phyloP scores from a whole-genome alignment of 92 coral and sea anemone genomes.

The Phenganax stokvisi region DNA sequence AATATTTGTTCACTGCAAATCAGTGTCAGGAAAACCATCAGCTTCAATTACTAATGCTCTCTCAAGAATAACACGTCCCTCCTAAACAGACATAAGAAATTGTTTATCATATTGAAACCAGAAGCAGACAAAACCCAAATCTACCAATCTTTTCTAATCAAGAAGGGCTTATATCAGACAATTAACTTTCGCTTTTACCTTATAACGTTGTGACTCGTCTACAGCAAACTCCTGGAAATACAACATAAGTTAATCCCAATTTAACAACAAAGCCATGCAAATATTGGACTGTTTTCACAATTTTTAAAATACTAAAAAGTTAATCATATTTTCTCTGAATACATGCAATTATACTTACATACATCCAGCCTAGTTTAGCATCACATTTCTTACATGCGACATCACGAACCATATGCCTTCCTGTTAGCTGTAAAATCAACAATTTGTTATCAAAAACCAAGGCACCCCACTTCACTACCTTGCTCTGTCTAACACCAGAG shows the following conservation, averaged over 20 bases:
- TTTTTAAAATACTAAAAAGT: no score
- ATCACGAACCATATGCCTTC: constrained; percentile 97
- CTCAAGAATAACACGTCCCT: constrained; percentile 93
- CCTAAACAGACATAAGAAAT: constrained; percentile 47
- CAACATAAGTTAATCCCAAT: neutral
- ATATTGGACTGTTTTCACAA: no score
- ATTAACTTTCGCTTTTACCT: constrained; percentile 44
- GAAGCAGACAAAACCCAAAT: neutral
- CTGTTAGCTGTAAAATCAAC: constrained; percentile 61
- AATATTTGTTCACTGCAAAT: constrained; percentile 38
- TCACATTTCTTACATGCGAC: constrained; percentile 97
- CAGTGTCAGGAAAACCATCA: constrained; percentile 93
- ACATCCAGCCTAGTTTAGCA: constrained; percentile 98
- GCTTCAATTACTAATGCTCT: constrained; percentile 91
- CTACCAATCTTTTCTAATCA: neutral
- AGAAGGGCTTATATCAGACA: neutral
- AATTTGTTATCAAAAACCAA: no score
- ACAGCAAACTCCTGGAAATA: constrained; percentile 79
- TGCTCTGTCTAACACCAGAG: no score
- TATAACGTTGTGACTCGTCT: constrained; percentile 89
- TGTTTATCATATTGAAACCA: neutral
- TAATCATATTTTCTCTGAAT: neutral
- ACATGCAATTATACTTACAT: constrained; percentile 63
- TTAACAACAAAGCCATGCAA: neutral
- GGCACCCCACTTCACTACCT: no score